Base-by-base conservation (phyloP, 1,140 invertebrate species). In the Heliconius eleuchia region DNA sequence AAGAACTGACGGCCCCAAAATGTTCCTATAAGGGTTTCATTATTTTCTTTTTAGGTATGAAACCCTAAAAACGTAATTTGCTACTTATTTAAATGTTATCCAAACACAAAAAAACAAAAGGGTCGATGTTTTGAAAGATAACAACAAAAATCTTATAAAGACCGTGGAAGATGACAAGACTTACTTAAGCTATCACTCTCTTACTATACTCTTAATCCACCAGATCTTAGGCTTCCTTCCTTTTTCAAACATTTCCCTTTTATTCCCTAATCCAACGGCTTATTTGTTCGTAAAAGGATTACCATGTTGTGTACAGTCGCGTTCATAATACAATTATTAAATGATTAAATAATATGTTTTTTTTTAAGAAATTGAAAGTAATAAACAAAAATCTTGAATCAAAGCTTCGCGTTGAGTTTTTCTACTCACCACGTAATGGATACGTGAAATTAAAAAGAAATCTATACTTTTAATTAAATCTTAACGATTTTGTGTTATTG, bases 241-340 rank as follows among this genome's bases (percentile, higher is more conserved):
- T 74, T 76, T 23, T 82, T 73, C 71, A 77, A 74, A 77, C 71
- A 79, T 79, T 82, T 82, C 80, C 42, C 80, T 79, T 82, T 82
- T 75, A 79, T 82, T 82, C 79, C 78, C 71, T 78, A 79, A 79
- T 79, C 77, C 74, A 76, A 23, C 74, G 75, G 80, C 80, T 82
- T 82, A 82, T 82, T 82, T 82, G 80, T 82, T 82, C 76, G 77
- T 82, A 82, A 79, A 78, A 74, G 80, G 80, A 82, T 82, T 82
- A 79, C 50, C 75, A 55, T 60, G 57, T 73, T 57, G 37, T 27
- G 76, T 81, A 81, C 73, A 60, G 27, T 81, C 50, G 19, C 19
- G n/a, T 23, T 23, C n/a, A 3, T 57, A 23, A 57, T 11, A 23
- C 55, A 23, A 11, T 57, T n/a, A n/a, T 57, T n/a, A n/a, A 57